These are phyloP conservation scores for Dynastes maya DNA, from an alignment of 2,888 invertebrate genomes.

Conservation along the genomic window DNA sequence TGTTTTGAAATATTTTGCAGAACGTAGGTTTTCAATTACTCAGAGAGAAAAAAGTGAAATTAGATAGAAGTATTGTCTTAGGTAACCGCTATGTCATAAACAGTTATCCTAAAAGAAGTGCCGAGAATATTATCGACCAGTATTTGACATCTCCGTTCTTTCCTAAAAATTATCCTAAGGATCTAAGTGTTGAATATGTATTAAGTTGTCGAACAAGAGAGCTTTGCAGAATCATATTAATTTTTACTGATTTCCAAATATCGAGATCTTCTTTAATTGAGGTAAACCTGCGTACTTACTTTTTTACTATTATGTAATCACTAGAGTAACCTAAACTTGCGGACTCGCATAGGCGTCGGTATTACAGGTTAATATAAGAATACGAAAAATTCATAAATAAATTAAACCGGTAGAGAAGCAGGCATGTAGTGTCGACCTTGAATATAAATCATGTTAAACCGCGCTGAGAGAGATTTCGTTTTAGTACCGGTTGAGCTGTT, in stretches of 20 bases:
- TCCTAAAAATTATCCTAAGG: slow-evolving; percentile 78
- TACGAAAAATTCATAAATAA: no score
- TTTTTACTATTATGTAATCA: no score
- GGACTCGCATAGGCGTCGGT: no score
- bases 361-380: no score
- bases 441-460: no score
- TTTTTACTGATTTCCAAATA: slow-evolving; percentile 81
- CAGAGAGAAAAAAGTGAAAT: not conserved
- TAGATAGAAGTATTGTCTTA: slow-evolving; percentile 59
- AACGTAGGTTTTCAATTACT: slow-evolving; percentile 71
- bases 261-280: slow-evolving; percentile 79
- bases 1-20: slow-evolving; percentile 76
- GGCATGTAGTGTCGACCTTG: no score
- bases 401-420: no score
- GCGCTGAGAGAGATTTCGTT: no score
- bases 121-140: slow-evolving; percentile 70
- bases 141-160: slow-evolving; percentile 79
- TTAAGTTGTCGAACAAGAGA: slow-evolving; percentile 73
- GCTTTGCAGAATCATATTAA: slow-evolving; percentile 75
- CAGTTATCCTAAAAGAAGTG: slow-evolving; percentile 69
- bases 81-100: slow-evolving; percentile 75
- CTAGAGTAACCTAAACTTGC: no score
- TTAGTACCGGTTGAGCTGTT: no score
- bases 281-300: slow-evolving; percentile 65
- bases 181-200: slow-evolving; percentile 78